phyloP scores from a whole-genome alignment of 64 coral and sea anemone species.

The Stichodactyla helianthus region DNA sequence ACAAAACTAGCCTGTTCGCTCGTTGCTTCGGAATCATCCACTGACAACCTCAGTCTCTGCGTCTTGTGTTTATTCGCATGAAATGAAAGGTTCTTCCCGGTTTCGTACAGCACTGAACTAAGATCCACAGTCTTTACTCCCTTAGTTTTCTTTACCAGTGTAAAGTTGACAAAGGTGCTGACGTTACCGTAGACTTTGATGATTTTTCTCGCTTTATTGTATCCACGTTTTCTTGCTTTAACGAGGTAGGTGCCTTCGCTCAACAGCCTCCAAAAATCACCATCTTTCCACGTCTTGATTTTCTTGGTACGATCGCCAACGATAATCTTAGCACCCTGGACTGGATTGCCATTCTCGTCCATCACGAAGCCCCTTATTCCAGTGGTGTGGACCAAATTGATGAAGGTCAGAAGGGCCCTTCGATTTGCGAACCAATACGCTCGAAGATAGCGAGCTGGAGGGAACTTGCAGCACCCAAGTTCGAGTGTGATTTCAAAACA shows the following conservation, averaged over 20 bases:
- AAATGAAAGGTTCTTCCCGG: background rate
- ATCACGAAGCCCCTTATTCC: constrained; percentile 80
- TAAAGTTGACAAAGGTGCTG: constrained; percentile 53
- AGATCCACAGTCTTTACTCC: background rate
- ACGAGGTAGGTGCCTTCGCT: constrained; percentile 72
- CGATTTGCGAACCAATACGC: constrained; percentile 82
- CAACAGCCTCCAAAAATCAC: constrained; percentile 85
- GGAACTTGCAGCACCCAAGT: constrained; percentile 93
- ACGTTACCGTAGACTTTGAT: constrained; percentile 34
- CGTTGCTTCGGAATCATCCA: background rate
- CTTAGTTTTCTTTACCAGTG: constrained; percentile 37
- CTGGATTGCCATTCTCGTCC: constrained; percentile 60
- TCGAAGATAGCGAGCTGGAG: constrained; percentile 44
- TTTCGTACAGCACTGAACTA: background rate
- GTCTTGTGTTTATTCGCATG: background rate
- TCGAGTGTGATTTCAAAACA: constrained; percentile 97
- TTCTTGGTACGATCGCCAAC: constrained; percentile 76
- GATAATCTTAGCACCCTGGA: constrained; percentile 69
- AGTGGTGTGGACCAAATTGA: constrained; percentile 66
- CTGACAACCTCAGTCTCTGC: constrained; percentile 1
- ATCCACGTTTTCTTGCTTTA: constrained; percentile 52
- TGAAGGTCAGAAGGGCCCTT: constrained; percentile 59
- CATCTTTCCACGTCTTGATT: constrained; percentile 56
- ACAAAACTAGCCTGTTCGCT: background rate
- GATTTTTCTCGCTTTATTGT: constrained; percentile 47